These are phyloP conservation scores for Didymodactylos carnosus DNA, from an alignment of 2,888 invertebrate species.

Conservation along the genomic window DNA sequence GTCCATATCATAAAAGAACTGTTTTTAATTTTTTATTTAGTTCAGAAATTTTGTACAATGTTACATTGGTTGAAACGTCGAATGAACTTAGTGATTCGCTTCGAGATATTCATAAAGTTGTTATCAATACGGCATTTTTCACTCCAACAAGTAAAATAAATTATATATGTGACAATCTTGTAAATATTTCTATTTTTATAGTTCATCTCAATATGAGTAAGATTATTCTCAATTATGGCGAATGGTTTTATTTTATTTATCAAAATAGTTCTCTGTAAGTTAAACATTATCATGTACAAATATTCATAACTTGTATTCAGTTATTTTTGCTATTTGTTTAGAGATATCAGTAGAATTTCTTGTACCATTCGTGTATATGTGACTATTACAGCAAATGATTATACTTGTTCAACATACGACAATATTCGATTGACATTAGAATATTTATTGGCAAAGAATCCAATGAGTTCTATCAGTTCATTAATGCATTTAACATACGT, in stretches of 20 bases:
- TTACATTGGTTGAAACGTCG: neutral
- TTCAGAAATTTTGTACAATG: neutral
- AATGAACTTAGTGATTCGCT: neutral
- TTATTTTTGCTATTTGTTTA: neutral
- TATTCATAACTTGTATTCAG: too few species aligned
- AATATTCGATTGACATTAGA: neutral
- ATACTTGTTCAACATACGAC: neutral
- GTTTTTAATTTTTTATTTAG: neutral
- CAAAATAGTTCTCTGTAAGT: neutral
- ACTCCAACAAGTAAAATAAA: neutral
- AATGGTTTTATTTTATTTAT: neutral
- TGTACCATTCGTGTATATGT: neutral
- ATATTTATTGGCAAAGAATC: neutral
- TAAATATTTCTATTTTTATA: neutral
- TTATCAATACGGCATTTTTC: neutral
- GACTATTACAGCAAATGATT: too few species aligned
- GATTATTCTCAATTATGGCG: neutral
- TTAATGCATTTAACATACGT: neutral
- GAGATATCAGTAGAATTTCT: neutral
- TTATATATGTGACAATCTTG: neutral
- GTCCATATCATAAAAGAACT: too few species aligned
- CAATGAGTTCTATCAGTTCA: neutral
- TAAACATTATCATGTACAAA: neutral
- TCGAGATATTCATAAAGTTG: neutral
- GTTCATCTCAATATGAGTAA: neutral